Percentiles rank a stretch among this genome's conserved stretches.
Evolutionary conservation across 35 echinoderm and acorn worm genomes (phyloP).

Genomic region (Heliocidaris tuberculata): DNA sequence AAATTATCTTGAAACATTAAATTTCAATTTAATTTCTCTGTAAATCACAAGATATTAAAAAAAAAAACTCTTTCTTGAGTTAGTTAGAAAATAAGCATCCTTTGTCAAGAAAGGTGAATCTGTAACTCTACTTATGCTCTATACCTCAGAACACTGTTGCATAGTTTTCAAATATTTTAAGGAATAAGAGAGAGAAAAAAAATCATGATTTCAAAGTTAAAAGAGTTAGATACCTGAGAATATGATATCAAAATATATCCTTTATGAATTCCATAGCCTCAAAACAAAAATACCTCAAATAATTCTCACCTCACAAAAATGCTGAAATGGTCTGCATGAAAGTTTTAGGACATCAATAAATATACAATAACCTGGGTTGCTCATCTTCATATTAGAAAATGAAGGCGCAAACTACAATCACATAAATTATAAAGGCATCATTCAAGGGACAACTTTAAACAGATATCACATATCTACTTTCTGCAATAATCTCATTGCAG

Average conservation of each 20-base stretch:
- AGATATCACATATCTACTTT: neutral
- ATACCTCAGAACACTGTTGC: neutral
- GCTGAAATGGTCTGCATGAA: neutral
- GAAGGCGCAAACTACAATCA: neutral
- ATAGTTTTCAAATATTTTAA: neutral
- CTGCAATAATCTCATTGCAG: neutral
- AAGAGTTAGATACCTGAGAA: neutral
- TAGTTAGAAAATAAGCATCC: too few relatives aligned
- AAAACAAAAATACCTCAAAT: neutral
- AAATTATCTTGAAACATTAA: too few relatives aligned
- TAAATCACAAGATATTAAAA: too few relatives aligned
- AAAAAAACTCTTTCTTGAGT: too few relatives aligned
- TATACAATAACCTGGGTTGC: neutral
- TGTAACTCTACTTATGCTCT: neutral
- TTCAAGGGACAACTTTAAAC: neutral
- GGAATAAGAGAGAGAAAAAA: neutral
- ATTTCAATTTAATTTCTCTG: too few relatives aligned
- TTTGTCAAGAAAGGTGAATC: neutral
- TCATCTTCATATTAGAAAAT: neutral
- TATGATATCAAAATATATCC: too few relatives aligned
- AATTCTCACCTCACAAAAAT: neutral
- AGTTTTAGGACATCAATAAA: neutral
- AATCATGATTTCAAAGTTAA: neutral
- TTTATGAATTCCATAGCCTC: neutral
- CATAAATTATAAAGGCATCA: neutral